phyloP scores from a whole-genome alignment of 2,888 invertebrate genomes.

The Stegana nigrithorax region DNA sequence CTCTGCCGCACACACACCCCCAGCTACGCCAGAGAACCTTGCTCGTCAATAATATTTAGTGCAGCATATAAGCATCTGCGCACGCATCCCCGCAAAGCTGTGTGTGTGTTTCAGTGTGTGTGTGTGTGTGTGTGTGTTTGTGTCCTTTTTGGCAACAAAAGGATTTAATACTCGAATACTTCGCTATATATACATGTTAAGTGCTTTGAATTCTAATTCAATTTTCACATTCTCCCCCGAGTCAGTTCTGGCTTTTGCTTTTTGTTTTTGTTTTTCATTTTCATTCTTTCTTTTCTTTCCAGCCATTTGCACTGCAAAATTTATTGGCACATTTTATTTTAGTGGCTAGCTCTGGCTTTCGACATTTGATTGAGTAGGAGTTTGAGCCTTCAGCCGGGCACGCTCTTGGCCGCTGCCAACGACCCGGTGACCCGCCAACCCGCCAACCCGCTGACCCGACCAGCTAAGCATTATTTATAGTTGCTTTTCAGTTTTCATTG shows the following conservation, averaged over 20 bases:
- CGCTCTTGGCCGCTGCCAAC: not conserved
- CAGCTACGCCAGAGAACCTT: not conserved
- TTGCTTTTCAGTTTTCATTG: not conserved
- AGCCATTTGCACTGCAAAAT: slow-evolving; percentile 18
- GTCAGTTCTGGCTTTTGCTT: too few relatives aligned
- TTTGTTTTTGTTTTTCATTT: not conserved
- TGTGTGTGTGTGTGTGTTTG: slow-evolving; percentile 26
- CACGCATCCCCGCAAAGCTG: not conserved
- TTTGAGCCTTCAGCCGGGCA: not conserved
- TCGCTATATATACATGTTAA: not conserved
- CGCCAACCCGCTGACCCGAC: too few relatives aligned
- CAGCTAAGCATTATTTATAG: slow-evolving; percentile 7
- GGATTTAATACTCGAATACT: slow-evolving; percentile 4
- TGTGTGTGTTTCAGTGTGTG: slow-evolving; percentile 29
- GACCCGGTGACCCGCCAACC: too few relatives aligned
- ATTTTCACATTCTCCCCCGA: not conserved
- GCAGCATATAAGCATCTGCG: slow-evolving; percentile 44
- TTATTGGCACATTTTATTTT: slow-evolving; percentile 58
- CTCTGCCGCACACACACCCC: not conserved
- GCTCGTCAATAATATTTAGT: slow-evolving; percentile 43
- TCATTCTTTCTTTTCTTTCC: not conserved
- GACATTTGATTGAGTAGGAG: not conserved
- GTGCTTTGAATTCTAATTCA: slow-evolving; percentile 17
- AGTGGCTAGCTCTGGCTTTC: slow-evolving; percentile 6
- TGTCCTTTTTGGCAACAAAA: slow-evolving; percentile 34